Base-by-base conservation (phyloP, 2,888 invertebrate species). In the Eristalis intricaria region DNA sequence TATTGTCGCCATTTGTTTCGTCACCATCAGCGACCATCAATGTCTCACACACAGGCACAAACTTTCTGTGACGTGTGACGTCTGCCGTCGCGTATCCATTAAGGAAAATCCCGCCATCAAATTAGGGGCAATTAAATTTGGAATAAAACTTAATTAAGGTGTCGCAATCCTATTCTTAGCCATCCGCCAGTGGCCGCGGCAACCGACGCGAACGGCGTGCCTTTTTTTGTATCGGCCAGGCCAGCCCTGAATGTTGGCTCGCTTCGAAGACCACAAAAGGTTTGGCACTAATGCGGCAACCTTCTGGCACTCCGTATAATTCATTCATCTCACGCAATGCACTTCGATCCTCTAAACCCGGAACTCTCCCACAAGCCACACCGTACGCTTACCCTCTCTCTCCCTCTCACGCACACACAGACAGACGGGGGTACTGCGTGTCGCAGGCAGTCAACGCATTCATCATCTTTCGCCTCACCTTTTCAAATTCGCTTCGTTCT, bases 381-480 rank as follows among this genome's bases (percentile, higher is more conserved):
- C 1, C 43, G 50, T 43, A 61, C 50, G n/a, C n/a, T 23, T 3
- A 29, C 26, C 5, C 4, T 29, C 29, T 29, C 29, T 2, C 4
- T 29, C 29, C 5, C 23, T 7, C 50, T 35, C 2, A 29, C 15
- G 32, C 13, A 56, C 15, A 40, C 8, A 4, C 29, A 4, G 4
- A 4, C 4, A 29, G 32, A 32, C 19, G 50, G 8, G 50, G 23
- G 35, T 3, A 19, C 22, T 77, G 82, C 76, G 71, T 78, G 69
- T 56, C 22, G 69, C 78, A 84, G 76, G 68, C 66, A 50, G 70
- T 74, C 77, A 71, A 63, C 70, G 38, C 71, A 86, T 86, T 82
- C 66, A 86, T 86, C 86, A 86, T 86, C 65, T 86, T 69, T 82
- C 65, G 78, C 74, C 78, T 82, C 85, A 86, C 81, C 85, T 86